Evolutionary conservation across 2,888 invertebrate species (phyloP), one percentile per base, ranked within the genome.

Genomic region (Gisinianus flammeolus): DNA sequence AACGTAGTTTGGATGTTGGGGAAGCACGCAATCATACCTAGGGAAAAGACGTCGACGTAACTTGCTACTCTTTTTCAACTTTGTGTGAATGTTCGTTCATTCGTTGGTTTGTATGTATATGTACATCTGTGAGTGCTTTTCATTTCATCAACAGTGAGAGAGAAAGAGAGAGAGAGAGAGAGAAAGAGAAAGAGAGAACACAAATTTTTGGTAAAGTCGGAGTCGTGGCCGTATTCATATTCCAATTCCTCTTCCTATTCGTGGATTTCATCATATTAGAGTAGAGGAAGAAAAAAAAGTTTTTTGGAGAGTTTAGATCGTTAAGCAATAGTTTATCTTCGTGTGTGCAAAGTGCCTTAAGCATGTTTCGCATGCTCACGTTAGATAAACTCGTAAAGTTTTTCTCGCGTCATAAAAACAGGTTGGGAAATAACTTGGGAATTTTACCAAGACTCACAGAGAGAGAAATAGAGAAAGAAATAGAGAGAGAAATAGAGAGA

Each of bases 281-380:
- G 24, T 16, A 44, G 44, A 44, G 44, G 2, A 19, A 44, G 44
- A 44, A 44, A 44, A n/a, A 24, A 62, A 30, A 71, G 52, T 26
- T 58, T 71, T 71, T 56, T 71, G 26, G 28, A 58, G 56, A 71
- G 56, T 71, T 56, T 58, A 58, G 71, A 58, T 71, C 71, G 71
- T 71, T 58, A 71, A 71, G 71, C 56, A 71, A 71, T 56, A 31
- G 71, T 71, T 71, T 71, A 68, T 68, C 68, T 68, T 68, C 44
- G 22, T 68, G 68, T 44, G 44, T 68, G 68, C 35, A 22, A 22
- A 22, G 22, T 62, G 12, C 28, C 28, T 62, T 33, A 31, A 16
- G 68, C 19, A 16, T 68, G 68, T 68, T 68, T 68, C 24, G 68
- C 33, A 44, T 31, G 62, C 62, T 44, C 44, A 44, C 44, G 31